Evolutionary conservation across 2,797 vertebrate species (phyloP), one percentile per base, ranked within the genome.

Genomic region (Amniataba percoides): DNA sequence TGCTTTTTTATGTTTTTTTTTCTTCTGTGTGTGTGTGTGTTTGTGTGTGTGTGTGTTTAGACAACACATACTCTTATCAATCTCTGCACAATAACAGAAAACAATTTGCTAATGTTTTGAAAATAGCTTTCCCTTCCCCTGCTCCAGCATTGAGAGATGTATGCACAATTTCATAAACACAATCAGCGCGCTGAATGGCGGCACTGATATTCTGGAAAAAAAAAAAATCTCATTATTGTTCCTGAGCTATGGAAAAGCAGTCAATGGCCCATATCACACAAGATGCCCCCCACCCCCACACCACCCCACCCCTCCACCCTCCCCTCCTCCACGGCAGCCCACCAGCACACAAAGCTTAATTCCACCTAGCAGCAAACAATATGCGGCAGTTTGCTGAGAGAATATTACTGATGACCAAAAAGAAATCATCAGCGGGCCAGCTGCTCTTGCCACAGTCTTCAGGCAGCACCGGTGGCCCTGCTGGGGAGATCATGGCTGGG

Each of bases 71-170:
- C 92, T 83, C 93, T 93, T 93, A 95, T 95, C 94, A 95, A 93
- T 94, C 88, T 90, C 78, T 82, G 88, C 90, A 94, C 93, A 93
- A 94, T 94, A 90, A 93, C 90, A 91, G 89, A 94, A 95, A 94
- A 94, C 93, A 94, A 95, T 95, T 94, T 94, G 93, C 94, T 95
- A 93, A 95, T 94, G 92, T 94, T 94, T 93, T 88, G 93, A 95
- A 94, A 95, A 95, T 94, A 90, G 92, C 88, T 90, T 94, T 87
- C 89, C 89, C 91, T 87, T 88, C 82, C 85, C 90, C 80, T 87
- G 81, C 86, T 87, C 79, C 84, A 65, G 87, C 92, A 92, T 88
- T 90, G 92, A 93, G 86, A 95, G 89, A 94, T 92, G 90, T 93
- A 94, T 92, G 93, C 93, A 93, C 93, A 95, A 94, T 95, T 95